Evolutionary conservation across 2,797 vertebrate species (phyloP).

Genomic region (Pseudochaenichthys georgianus): DNA sequence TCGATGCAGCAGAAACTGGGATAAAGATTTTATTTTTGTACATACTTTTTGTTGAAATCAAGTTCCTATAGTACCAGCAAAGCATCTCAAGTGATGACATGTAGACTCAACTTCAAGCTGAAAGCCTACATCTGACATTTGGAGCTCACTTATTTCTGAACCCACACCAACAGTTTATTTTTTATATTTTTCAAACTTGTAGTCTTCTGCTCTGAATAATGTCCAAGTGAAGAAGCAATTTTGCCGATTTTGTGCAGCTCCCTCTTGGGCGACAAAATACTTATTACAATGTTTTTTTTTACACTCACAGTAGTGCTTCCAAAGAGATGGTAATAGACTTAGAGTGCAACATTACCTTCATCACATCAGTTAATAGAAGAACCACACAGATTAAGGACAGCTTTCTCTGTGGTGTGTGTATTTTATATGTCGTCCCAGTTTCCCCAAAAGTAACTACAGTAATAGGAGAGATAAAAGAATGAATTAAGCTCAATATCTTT

Average conservation of each 20-base stretch:
- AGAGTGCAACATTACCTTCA: slow-evolving; percentile 27
- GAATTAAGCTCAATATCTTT: slow-evolving; percentile 41
- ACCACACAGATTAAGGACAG: too few species aligned
- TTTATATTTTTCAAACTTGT: too few species aligned
- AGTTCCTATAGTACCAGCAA: neutral
- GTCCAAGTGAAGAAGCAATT: too few species aligned
- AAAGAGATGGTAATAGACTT: slow-evolving; percentile 13
- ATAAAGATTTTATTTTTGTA: neutral
- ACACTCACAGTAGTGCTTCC: neutral
- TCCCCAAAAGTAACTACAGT: slow-evolving; percentile 34
- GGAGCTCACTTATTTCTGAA: too few species aligned
- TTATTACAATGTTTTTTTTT: neutral
- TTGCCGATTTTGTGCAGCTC: too few species aligned
- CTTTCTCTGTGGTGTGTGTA: neutral
- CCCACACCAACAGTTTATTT: too few species aligned
- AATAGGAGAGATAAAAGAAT: slow-evolving; percentile 53
- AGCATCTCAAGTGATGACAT: neutral
- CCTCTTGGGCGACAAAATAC: neutral
- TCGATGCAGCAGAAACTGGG: neutral
- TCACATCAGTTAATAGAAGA: slow-evolving; percentile 54
- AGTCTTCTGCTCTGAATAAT: too few species aligned
- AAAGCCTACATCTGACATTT: too few species aligned
- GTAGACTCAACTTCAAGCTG: too few species aligned
- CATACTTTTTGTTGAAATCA: neutral
- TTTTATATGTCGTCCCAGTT: slow-evolving; percentile 48